A percentile compares a stretch with the other conserved stretches of the same genome.
Conservation (phyloP, 1,140 invertebrate genomes). For the Belonocnema kinseyi region DNA sequence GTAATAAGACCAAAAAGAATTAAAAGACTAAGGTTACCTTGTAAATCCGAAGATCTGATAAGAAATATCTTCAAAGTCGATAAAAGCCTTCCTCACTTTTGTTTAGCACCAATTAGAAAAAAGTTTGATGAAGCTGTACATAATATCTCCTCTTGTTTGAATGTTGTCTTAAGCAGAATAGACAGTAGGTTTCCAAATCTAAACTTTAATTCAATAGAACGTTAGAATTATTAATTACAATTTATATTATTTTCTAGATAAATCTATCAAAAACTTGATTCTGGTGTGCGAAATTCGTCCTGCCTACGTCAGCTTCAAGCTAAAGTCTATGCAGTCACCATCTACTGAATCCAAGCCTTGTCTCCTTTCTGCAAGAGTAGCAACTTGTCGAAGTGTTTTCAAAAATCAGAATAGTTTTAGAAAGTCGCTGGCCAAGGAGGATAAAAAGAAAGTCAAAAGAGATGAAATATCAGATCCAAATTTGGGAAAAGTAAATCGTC, state of each 20-base stretch:
- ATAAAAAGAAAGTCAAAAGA: background rate
- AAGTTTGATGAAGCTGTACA: constrained; percentile 32
- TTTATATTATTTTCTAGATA: constrained; percentile 36
- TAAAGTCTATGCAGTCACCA: constrained; percentile 28
- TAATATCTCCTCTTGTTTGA: background rate
- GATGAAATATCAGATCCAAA: background rate
- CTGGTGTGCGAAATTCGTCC: constrained; percentile 52
- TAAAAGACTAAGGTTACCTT: constrained; percentile 45
- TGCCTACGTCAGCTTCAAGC: constrained; percentile 49
- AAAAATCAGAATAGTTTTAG: background rate
- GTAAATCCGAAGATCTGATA: constrained; percentile 48
- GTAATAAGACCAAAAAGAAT: background rate
- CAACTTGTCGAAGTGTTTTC: background rate
- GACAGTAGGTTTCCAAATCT: background rate
- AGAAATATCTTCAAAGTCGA: constrained; percentile 46
- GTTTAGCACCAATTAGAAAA: constrained; percentile 41
- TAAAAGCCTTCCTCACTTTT: constrained; percentile 37
- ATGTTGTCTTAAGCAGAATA: background rate
- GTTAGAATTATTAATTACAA: constrained; percentile 23
- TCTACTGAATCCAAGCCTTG: background rate
- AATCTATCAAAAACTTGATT: constrained; percentile 22
- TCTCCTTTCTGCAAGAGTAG: background rate
- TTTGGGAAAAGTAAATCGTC: background rate
- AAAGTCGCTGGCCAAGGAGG: too few species aligned
- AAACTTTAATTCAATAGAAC: background rate